A percentile compares a stretch with the other conserved stretches of the same genome.
Evolutionary conservation across 1,140 invertebrate genomes (phyloP).

Genomic region (Eumaeus atala): DNA sequence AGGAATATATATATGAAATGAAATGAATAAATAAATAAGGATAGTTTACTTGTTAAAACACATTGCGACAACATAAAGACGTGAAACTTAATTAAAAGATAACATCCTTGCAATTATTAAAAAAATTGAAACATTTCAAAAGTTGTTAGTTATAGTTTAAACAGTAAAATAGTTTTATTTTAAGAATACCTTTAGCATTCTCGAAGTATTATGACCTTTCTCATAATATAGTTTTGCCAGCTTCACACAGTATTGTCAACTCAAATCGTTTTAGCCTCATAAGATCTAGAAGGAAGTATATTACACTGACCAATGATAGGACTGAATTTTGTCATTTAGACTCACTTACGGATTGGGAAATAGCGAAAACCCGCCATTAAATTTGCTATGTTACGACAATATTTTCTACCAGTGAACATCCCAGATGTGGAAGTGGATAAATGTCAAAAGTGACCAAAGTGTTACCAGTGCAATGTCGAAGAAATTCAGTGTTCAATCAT

Average conservation of each 20-base stretch:
- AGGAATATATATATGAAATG: background rate
- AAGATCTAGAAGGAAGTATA: constrained; percentile 15
- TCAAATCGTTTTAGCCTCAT: constrained; percentile 59
- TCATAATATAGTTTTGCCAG: constrained; percentile 18
- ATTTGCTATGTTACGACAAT: constrained; percentile 13
- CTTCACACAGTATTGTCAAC: constrained; percentile 13
- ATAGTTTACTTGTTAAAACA: too few relatives aligned
- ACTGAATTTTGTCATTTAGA: constrained; percentile 18
- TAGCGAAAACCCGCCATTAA: background rate
- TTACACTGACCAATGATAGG: constrained; percentile 24
- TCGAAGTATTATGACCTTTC: constrained; percentile 24
- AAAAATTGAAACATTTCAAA: constrained; percentile 7
- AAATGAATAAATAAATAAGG: too few relatives aligned
- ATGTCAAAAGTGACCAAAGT: constrained; percentile 1
- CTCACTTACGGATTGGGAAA: constrained; percentile 34
- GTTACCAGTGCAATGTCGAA: constrained; percentile 13
- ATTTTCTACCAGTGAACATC: constrained; percentile 8
- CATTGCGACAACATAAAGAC: too few relatives aligned
- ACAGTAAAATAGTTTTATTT: constrained; percentile 19
- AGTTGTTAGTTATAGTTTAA: constrained; percentile 7
- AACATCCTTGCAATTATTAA: too few relatives aligned
- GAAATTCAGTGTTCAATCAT: background rate
- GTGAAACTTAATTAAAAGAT: too few relatives aligned
- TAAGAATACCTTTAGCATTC: constrained; percentile 27
- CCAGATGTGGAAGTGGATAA: constrained; percentile 19